Evolutionary conservation across 1,140 invertebrate genomes (phyloP).

Genomic region (Aphelinus atriplicis): DNA sequence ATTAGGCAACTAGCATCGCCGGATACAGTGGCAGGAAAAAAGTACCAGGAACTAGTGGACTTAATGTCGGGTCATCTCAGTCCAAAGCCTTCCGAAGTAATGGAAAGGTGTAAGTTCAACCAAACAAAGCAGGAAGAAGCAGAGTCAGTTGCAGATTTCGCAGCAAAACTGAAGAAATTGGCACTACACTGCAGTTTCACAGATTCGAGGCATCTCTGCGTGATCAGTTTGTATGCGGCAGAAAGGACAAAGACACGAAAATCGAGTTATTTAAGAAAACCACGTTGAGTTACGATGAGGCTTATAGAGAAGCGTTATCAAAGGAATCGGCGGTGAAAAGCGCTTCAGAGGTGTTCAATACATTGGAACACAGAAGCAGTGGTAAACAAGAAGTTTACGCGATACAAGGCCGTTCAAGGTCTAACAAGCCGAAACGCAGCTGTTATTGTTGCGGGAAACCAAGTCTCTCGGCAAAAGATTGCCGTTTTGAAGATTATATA

Average conservation of each 20-base stretch:
- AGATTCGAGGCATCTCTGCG: not conserved
- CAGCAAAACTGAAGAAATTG: constrained; percentile 15
- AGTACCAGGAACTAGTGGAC: not conserved
- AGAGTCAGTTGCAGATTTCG: constrained; percentile 33
- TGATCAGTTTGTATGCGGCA: constrained; percentile 32
- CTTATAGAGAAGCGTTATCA: constrained; percentile 29
- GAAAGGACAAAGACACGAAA: constrained; percentile 1
- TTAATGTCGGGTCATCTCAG: not conserved
- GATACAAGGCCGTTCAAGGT: too few species aligned
- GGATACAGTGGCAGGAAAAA: not conserved
- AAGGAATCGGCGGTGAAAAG: constrained; percentile 33
- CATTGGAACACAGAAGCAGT: not conserved
- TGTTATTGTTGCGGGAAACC: too few species aligned
- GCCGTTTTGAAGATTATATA: too few species aligned
- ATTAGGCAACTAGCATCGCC: not conserved
- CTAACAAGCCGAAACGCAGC: too few species aligned
- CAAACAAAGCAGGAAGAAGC: constrained; percentile 11
- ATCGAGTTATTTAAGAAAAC: constrained; percentile 28
- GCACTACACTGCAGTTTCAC: constrained; percentile 27
- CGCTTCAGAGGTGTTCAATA: constrained; percentile 1
- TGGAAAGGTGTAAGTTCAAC: constrained; percentile 32
- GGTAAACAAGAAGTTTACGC: not conserved
- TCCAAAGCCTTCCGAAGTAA: constrained; percentile 25
- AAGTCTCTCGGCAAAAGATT: too few species aligned
- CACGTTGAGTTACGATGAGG: constrained; percentile 18